phyloP scores from a whole-genome alignment of 2,888 invertebrate genomes.

The Acleris emargana region DNA sequence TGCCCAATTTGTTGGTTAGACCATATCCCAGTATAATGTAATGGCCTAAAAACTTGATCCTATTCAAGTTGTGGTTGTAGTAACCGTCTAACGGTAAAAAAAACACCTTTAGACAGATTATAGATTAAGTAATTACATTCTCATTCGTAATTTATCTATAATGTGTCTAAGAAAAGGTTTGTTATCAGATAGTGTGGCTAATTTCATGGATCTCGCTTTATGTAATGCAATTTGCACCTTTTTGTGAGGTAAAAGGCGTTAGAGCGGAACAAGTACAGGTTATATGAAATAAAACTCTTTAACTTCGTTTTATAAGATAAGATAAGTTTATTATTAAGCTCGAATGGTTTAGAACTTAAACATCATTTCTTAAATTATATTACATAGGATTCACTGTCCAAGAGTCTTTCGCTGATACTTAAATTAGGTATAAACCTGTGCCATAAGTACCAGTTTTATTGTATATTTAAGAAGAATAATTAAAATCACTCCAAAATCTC shows the following conservation, averaged over 20 bases:
- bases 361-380: no score
- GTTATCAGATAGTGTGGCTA: not conserved
- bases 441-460: slow-evolving; percentile 5
- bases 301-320: not conserved
- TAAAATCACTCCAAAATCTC: slow-evolving; percentile 21
- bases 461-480: slow-evolving; percentile 15
- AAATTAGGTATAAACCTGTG: not conserved
- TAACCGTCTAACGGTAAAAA: not conserved
- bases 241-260: slow-evolving; percentile 4
- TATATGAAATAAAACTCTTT: slow-evolving; percentile 10
- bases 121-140: not conserved
- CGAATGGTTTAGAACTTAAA: no score
- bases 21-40: slow-evolving; percentile 11
- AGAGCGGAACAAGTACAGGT: slow-evolving; percentile 15
- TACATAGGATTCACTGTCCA: no score
- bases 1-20: slow-evolving; percentile 9
- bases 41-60: slow-evolving; percentile 6
- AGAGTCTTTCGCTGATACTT: no score
- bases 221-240: not conserved
- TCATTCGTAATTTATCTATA: slow-evolving; percentile 6
- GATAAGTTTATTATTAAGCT: no score
- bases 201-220: slow-evolving; percentile 1
- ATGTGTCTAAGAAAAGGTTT: slow-evolving; percentile 1
- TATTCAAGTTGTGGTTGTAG: not conserved
- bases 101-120: not conserved